These are phyloP conservation scores for Macroramphosus scolopax DNA, from an alignment of 2,797 vertebrate genomes.

Conservation along the genomic window DNA sequence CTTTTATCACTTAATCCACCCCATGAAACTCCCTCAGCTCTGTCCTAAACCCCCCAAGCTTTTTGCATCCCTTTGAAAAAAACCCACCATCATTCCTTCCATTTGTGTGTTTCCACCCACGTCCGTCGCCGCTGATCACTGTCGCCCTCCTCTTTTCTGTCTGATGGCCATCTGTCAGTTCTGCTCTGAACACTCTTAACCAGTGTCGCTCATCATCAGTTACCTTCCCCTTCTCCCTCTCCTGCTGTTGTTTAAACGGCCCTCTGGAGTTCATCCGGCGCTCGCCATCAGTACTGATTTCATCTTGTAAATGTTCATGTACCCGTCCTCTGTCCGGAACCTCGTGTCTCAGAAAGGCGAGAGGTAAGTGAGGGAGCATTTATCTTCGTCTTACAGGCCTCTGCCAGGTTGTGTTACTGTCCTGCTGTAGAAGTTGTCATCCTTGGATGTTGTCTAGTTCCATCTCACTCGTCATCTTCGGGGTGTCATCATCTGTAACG, in stretches of 20 bases:
- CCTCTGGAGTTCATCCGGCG: too few species aligned
- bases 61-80: not conserved
- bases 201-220: not conserved
- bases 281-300: slow-evolving; percentile 1
- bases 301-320: slow-evolving; percentile 6
- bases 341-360: slow-evolving; percentile 10
- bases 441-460: too few species aligned
- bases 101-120: slow-evolving; percentile 1
- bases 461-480: too few species aligned
- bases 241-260: not conserved
- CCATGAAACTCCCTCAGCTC: slow-evolving; percentile 24
- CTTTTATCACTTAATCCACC: slow-evolving; percentile 31
- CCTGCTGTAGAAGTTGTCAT: not conserved
- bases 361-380: slow-evolving; percentile 16
- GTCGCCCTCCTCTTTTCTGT: slow-evolving; percentile 5
- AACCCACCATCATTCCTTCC: not conserved
- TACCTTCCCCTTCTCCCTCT: slow-evolving; percentile 2
- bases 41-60: slow-evolving; percentile 7
- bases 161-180: slow-evolving; percentile 6
- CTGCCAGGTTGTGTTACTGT: slow-evolving; percentile 1
- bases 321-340: slow-evolving; percentile 6
- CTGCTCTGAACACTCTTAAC: slow-evolving; percentile 3
- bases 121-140: not conserved
- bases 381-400: not conserved
- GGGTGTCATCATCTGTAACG: too few species aligned